Conservation (phyloP, 2,113 vertebrate species). For the Octodon degus region DNA sequence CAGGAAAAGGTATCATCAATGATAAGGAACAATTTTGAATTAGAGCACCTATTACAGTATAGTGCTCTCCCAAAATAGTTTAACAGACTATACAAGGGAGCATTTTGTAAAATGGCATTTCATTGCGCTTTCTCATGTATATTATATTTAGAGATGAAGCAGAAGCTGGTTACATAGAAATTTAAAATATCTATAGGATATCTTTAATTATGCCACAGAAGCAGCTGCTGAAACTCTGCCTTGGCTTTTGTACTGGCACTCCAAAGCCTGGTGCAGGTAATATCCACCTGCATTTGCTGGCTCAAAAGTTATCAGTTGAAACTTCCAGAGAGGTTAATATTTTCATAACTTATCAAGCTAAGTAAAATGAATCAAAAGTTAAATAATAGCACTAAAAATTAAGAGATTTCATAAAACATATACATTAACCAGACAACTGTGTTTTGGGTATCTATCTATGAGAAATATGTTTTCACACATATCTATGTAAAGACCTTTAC, state of each 20-base stretch:
- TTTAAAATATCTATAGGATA: not conserved
- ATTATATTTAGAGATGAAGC: conserved; percentile 49
- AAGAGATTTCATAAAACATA: not conserved
- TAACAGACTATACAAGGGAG: not conserved
- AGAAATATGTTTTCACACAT: not conserved
- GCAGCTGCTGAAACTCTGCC: conserved; percentile 24
- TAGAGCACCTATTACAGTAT: not conserved
- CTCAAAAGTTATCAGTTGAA: not conserved
- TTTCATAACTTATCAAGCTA: not conserved
- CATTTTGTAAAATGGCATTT: not conserved
- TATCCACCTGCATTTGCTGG: not conserved
- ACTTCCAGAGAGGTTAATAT: not conserved
- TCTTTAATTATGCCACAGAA: not conserved
- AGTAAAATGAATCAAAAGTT: conserved; percentile 6
- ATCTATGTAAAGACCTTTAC: not conserved
- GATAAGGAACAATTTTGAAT: not conserved
- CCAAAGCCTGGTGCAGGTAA: not conserved
- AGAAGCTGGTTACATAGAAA: conserved; percentile 9
- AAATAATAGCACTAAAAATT: not conserved
- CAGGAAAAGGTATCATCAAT: not conserved
- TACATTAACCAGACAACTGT: not conserved
- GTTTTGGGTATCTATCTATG: not conserved
- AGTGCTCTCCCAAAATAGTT: not conserved
- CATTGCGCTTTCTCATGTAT: not conserved
- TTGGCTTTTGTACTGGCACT: not conserved